Evolutionary conservation across 1,140 invertebrate genomes (phyloP), one percentile per base, ranked within the genome.

Genomic region (Heliconius hermathena): DNA sequence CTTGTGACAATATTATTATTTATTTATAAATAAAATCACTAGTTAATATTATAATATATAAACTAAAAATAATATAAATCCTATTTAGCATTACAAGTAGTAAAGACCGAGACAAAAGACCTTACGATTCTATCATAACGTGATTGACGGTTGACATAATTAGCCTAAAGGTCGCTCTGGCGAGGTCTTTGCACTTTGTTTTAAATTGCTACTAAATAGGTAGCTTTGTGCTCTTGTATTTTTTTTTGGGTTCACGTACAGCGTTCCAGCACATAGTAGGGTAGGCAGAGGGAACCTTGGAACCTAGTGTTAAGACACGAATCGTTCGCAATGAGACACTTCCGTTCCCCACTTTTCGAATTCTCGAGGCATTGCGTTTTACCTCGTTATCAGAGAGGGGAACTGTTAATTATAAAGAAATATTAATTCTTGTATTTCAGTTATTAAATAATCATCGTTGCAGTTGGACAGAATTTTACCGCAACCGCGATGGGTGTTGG

Each of bases 81-180:
- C 18, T 66, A 66, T 16, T 66, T 5, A 66, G 2, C 60, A 66
- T 26, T 66, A 66, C 22, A 66, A 66, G 13, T 29, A 16, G n/a
- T 66, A 26, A 29, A 66, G 22, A 66, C 22, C 60, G n/a, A 66
- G 60, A 29, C 60, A 29, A 66, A 66, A 66, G 81, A 73, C 78
- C 81, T 76, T 20, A 54, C 72, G 41, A 77, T 77, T 77, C 76
- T 72, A 77, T 77, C 76, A 77, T 54, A 49, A 54, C n/a, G 49
- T 72, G 76, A 77, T 77, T 77, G 78, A 79, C 78, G 71, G 73
- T 71, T 79, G 78, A 79, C 78, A 66, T 79, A 75, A 79, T 79
- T 79, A 79, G 78, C 71, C 49, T 75, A 71, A 71, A 33, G 72
- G 76, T 72, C 38, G 70, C 57, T 52, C 49, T 4, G 54, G 8